These are phyloP conservation scores for Plagodis dolabraria DNA, from an alignment of 2,888 invertebrate species.

Conservation along the genomic window DNA sequence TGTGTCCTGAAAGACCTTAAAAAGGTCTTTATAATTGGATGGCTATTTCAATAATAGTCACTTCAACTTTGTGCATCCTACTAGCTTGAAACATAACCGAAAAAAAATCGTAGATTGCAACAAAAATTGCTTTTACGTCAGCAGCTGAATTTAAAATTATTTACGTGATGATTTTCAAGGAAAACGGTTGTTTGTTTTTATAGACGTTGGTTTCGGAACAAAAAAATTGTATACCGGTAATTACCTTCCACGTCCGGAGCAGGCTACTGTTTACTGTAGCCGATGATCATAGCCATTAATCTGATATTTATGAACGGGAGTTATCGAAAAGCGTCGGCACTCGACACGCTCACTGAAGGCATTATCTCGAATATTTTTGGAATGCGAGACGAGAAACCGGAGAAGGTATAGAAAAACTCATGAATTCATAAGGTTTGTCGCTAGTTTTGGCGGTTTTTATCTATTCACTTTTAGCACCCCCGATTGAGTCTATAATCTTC, in stretches of 20 bases:
- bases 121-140: neutral
- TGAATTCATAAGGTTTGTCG: too few relatives aligned
- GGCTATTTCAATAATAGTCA: too few relatives aligned
- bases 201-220: constrained; percentile 17
- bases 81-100: too few relatives aligned
- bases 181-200: constrained; percentile 10
- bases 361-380: neutral
- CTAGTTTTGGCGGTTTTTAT: too few relatives aligned
- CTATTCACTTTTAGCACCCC: too few relatives aligned
- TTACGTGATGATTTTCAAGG: neutral
- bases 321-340: constrained; percentile 3
- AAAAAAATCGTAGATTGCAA: too few relatives aligned
- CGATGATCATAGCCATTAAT: constrained; percentile 27
- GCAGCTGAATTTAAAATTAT: neutral
- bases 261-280: constrained; percentile 25
- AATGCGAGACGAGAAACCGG: too few relatives aligned
- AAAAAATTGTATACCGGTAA: constrained; percentile 23
- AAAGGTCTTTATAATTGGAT: too few relatives aligned
- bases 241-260: constrained; percentile 28
- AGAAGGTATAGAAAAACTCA: too few relatives aligned
- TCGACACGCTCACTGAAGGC: neutral
- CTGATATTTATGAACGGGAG: constrained; percentile 13
- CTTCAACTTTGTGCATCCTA: too few relatives aligned
- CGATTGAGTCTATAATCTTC: too few relatives aligned
- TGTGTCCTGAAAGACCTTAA: too few relatives aligned